phyloP scores from a whole-genome alignment of 2,888 invertebrate genomes.

The Leucophora obtusa region DNA sequence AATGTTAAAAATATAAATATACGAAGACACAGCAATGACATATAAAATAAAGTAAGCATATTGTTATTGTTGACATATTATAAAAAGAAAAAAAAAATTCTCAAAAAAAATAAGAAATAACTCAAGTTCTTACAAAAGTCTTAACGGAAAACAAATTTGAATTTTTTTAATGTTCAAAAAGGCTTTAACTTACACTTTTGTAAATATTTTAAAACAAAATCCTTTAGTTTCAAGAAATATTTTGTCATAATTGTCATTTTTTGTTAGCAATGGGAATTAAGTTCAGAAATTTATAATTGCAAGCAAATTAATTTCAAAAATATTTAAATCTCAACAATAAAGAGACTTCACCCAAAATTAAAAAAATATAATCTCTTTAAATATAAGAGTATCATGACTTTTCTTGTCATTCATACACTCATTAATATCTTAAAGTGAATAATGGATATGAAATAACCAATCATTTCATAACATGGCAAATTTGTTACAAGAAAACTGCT shows the following conservation, averaged over 20 bases:
- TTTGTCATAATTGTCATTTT: too few relatives aligned
- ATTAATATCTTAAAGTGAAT: slow-evolving; percentile 39
- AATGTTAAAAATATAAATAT: slow-evolving; percentile 35
- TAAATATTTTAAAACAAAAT: too few relatives aligned
- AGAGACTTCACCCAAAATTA: not conserved
- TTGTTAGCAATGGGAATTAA: too few relatives aligned
- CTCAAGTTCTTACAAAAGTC: not conserved
- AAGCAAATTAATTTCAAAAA: too few relatives aligned
- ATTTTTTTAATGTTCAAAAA: not conserved
- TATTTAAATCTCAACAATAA: too few relatives aligned
- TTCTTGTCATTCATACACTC: slow-evolving; percentile 31
- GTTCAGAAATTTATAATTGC: too few relatives aligned
- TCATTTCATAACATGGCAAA: slow-evolving; percentile 47
- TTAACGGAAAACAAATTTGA: slow-evolving; percentile 6
- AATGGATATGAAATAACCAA: slow-evolving; percentile 34
- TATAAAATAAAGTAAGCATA: slow-evolving; percentile 55
- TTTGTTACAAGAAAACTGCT: slow-evolving; percentile 34
- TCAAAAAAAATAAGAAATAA: not conserved
- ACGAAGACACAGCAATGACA: slow-evolving; percentile 52
- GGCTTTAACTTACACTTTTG: too few relatives aligned
- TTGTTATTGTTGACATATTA: slow-evolving; percentile 50
- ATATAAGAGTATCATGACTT: slow-evolving; percentile 26
- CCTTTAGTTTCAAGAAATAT: too few relatives aligned
- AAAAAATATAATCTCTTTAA: not conserved
- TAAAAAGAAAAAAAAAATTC: not conserved